Evolutionary conservation across 2,113 vertebrate genomes (phyloP).

Genomic region (Eubucco bourcierii): DNA sequence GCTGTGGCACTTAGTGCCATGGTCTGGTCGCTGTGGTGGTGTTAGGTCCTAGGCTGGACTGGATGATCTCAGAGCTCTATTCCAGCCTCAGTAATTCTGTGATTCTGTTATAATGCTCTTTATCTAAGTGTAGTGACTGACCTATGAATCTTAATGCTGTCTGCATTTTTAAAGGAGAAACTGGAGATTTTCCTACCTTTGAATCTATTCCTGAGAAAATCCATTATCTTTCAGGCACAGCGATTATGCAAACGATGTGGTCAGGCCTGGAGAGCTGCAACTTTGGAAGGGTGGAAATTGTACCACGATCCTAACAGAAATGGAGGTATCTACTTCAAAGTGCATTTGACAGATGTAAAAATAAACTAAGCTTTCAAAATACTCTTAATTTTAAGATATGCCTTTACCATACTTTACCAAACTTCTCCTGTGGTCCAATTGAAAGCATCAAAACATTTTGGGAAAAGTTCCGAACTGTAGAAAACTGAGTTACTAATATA

Average conservation of each 20-base stretch:
- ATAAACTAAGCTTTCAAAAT: neutral
- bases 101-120: no score
- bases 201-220: neutral
- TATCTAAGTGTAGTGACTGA: no score
- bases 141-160: neutral
- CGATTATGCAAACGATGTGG: slow-evolving; percentile 94
- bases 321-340: slow-evolving; percentile 76
- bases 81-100: no score
- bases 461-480: neutral
- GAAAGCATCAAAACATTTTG: neutral
- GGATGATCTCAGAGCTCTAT: no score
- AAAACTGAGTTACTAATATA: neutral
- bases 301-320: slow-evolving; percentile 94
- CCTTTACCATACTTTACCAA: neutral
- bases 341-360: neutral
- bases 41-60: no score
- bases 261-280: slow-evolving; percentile 97
- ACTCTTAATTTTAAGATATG: neutral
- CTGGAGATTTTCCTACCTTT: neutral
- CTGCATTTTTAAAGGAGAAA: neutral
- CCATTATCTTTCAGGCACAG: slow-evolving; percentile 83
- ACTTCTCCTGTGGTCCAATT: neutral
- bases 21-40: no score
- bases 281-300: slow-evolving; percentile 96
- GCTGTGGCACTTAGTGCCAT: no score